These are phyloP conservation scores for Poecile montanus DNA, from an alignment of 2,797 vertebrate species.

Conservation along the genomic window DNA sequence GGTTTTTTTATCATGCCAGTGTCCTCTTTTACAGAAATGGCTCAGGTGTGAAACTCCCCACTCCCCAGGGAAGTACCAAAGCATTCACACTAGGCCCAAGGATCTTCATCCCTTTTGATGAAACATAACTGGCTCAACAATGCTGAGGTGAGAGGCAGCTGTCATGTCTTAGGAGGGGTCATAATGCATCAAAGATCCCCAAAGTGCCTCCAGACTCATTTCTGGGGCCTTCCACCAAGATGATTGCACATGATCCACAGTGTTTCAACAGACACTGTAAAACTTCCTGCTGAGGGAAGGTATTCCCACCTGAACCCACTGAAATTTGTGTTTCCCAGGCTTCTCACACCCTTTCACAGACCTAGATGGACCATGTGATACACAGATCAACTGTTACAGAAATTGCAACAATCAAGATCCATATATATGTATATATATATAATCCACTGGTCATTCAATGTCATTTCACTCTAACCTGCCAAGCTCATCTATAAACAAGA, in stretches of 20 bases:
- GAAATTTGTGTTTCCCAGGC: neutral
- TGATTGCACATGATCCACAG: neutral
- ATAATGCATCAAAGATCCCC: neutral
- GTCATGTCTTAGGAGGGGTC: neutral
- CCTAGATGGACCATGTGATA: neutral
- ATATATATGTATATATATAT: rapidly evolving
- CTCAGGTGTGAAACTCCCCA: neutral
- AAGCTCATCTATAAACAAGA: neutral
- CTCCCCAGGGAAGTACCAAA: too few species aligned
- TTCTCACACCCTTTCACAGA: neutral
- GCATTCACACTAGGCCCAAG: neutral
- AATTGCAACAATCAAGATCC: neutral
- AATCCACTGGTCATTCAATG: neutral
- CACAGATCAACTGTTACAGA: neutral
- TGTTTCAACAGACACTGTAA: neutral
- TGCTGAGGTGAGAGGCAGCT: neutral
- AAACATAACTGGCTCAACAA: neutral
- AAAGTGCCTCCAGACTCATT: neutral
- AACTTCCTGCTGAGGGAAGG: neutral
- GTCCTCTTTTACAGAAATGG: neutral
- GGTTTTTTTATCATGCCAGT: neutral
- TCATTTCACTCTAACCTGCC: neutral
- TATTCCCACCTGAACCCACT: neutral
- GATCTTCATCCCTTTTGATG: neutral
- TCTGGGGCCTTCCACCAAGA: neutral